Evolutionary conservation across 1,140 invertebrate genomes (phyloP).

Genomic region (Chironomus striatipennis): DNA sequence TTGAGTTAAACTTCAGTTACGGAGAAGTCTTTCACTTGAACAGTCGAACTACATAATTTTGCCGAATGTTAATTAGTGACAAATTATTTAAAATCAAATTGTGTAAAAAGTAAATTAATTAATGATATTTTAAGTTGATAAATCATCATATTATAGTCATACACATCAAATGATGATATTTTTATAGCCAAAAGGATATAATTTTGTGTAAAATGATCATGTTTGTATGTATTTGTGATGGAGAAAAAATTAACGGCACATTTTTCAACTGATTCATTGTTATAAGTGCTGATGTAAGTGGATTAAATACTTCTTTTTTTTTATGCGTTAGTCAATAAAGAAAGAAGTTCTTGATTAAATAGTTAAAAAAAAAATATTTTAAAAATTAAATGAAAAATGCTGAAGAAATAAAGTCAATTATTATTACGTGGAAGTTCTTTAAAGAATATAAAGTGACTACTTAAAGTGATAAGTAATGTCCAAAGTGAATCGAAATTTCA

Average conservation of each 20-base stretch:
- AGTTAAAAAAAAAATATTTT: neutral
- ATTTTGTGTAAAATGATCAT: conserved; percentile 10
- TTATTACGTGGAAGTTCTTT: neutral
- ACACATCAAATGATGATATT: neutral
- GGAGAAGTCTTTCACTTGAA: neutral
- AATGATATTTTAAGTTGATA: neutral
- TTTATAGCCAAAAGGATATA: neutral
- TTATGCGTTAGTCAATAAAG: conserved; percentile 15
- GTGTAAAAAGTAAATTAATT: neutral
- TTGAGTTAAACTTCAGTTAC: conserved; percentile 1
- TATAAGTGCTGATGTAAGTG: conserved; percentile 22
- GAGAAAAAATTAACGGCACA: conserved; percentile 21
- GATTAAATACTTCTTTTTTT: conserved; percentile 19
- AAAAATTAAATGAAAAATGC: neutral
- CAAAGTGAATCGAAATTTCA: conserved; percentile 2
- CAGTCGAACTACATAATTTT: neutral
- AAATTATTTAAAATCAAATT: neutral
- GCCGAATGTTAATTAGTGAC: neutral
- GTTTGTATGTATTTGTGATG: neutral
- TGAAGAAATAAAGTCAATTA: neutral
- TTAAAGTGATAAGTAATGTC: conserved; percentile 4
- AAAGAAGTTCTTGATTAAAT: conserved; percentile 2
- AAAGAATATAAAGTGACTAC: neutral
- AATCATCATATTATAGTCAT: neutral
- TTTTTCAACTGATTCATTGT: conserved; percentile 22